Percentiles rank a stretch among this genome's conserved stretches.
These are phyloP conservation scores for Latrodectus hesperus DNA, from an alignment of 2,888 invertebrate genomes.

Conservation along the genomic window DNA sequence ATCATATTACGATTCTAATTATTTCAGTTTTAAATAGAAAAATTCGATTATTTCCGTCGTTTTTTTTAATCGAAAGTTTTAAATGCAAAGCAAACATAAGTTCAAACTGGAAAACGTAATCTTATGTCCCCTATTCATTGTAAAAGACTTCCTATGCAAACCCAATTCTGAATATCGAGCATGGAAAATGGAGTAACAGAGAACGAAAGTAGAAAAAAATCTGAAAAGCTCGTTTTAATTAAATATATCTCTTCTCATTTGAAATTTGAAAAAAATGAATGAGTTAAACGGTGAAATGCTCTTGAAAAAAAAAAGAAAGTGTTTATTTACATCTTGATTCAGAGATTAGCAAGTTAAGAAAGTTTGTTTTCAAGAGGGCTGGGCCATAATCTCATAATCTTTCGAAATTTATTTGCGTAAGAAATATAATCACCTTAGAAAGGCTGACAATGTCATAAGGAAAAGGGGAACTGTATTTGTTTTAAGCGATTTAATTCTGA, in stretches of 20 bases:
- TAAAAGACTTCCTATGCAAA: not conserved
- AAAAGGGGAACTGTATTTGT: slow-evolving; percentile 17
- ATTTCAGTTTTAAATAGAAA: no score
- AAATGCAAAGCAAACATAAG: slow-evolving; percentile 48
- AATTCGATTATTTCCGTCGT: no score
- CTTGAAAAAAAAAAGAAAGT: slow-evolving; percentile 6
- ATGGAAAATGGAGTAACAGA: slow-evolving; percentile 1
- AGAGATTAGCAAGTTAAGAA: slow-evolving; percentile 24
- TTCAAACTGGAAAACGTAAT: not conserved
- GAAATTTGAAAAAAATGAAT: slow-evolving; percentile 20
- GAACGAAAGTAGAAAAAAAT: slow-evolving; percentile 12
- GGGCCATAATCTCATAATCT: slow-evolving; percentile 38
- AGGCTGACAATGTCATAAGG: not conserved
- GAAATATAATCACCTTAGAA: not conserved
- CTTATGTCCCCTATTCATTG: not conserved
- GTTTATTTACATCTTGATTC: slow-evolving; percentile 51
- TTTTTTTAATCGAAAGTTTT: slow-evolving; percentile 26
- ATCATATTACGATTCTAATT: no score
- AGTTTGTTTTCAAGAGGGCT: slow-evolving; percentile 23
- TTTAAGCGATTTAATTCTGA: not conserved
- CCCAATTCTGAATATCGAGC: not conserved
- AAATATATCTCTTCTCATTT: slow-evolving; percentile 15
- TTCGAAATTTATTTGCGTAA: slow-evolving; percentile 12
- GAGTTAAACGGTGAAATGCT: slow-evolving; percentile 30
- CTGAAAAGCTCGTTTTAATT: slow-evolving; percentile 34